A percentile compares a stretch with the other conserved stretches of the same genome.
Evolutionary conservation across 2,113 vertebrate species (phyloP).

Genomic region (Balaenoptera acutorostrata): DNA sequence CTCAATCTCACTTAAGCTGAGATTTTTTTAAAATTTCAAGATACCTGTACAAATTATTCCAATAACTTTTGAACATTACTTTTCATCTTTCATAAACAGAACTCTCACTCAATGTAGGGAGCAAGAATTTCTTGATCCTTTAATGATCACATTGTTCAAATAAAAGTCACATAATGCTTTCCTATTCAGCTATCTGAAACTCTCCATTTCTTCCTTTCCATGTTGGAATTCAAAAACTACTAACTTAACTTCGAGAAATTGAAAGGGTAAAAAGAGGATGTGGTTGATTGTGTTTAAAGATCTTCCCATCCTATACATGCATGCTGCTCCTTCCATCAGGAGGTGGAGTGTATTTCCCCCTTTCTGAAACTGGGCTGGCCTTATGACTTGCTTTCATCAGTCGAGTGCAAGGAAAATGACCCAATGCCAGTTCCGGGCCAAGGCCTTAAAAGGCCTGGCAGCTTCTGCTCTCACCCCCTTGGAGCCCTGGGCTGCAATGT

Average conservation of each 20-base stretch:
- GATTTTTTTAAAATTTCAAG: not conserved
- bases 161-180: not conserved
- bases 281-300: not conserved
- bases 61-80: not conserved
- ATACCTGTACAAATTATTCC: not conserved
- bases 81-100: not conserved
- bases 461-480: not conserved
- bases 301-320: not conserved
- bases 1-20: not conserved
- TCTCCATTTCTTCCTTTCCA: not conserved
- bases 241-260: not conserved
- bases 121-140: not conserved
- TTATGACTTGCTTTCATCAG: not conserved
- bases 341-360: not conserved
- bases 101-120: not conserved
- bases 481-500: not conserved
- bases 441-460: not conserved
- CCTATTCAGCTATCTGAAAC: not conserved
- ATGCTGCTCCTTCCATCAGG: not conserved
- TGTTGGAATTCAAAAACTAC: not conserved
- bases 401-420: not conserved
- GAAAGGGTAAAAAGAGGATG: not conserved
- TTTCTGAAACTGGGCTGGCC: not conserved
- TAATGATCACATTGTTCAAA: not conserved
- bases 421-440: not conserved